Conservation (phyloP, 2,888 invertebrate species). For the Gymnosoma rotundatum region DNA sequence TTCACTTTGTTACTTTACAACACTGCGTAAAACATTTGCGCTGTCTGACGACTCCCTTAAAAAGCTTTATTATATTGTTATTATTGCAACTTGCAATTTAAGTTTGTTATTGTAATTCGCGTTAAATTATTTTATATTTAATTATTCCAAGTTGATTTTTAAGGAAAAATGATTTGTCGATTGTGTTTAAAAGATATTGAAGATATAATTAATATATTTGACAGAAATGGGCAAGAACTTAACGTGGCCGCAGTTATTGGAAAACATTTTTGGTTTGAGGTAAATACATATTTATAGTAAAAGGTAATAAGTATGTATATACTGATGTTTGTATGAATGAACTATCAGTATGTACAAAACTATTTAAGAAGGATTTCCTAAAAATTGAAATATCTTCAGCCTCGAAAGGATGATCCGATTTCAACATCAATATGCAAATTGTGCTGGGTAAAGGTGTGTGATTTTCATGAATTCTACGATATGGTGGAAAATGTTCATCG, state of each 20-base stretch:
- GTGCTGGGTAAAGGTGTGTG: constrained; percentile 68
- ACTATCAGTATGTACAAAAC: no score
- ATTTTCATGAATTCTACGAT: constrained; percentile 69
- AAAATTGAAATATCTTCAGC: constrained; percentile 67
- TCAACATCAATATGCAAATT: constrained; percentile 78
- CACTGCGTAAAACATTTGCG: no score
- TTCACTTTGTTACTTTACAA: no score
- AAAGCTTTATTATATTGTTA: no score
- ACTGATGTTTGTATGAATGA: no score
- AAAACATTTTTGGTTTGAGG: constrained; percentile 82
- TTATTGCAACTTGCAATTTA: no score
- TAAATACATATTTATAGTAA: not conserved
- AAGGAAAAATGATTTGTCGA: constrained; percentile 78
- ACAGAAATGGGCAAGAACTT: constrained; percentile 74
- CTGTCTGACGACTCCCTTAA: no score
- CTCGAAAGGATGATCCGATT: constrained; percentile 75
- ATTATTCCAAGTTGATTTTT: not conserved
- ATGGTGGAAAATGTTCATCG: constrained; percentile 71
- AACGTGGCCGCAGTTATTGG: constrained; percentile 77
- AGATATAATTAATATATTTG: constrained; percentile 79
- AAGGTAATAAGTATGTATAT: not conserved
- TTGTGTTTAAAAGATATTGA: constrained; percentile 78
- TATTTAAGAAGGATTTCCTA: no score
- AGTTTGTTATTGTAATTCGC: no score
- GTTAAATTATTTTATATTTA: not conserved